Base-by-base conservation (phyloP, 2,888 invertebrate species). In the Spisula solida region DNA sequence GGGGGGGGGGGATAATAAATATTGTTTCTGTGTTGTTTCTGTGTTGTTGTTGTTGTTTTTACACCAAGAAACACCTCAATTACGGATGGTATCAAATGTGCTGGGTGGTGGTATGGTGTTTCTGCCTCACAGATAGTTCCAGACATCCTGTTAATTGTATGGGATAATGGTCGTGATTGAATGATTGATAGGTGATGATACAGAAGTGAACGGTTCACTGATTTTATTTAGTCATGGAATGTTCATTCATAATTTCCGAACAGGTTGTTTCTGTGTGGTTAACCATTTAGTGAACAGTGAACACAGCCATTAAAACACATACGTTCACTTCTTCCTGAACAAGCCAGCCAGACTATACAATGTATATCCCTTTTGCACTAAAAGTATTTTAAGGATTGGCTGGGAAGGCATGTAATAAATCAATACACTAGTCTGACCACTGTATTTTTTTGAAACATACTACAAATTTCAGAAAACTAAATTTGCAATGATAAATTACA, bases 141-240 rank as follows among this genome's bases (percentile, higher is more conserved):
- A 82, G 60, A 66, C 31, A 29, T 16, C 85, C 85, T 85, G 85
- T 55, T 66, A 82, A 82, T 60, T 82, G 66, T 66, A 85, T 85
- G 55, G 41, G 78, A 29, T 55, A 55, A 70, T 51, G n/a, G 41
- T 55, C 47, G 34, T 85, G 85, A 80, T 85, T 85, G 60, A 60
- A 80, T 85, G 60, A 85, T 60, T 51, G 81, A 81, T 70, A 82
- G 82, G 88, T 85, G 85, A 55, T 82, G 81, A 79, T 78, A 56
- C 84, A 85, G 84, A 31, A 66, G 47, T 56, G 20, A 66, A 56
- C 56, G 79, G 80, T 55, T 87, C 83, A 87, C 56, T 51, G 20
- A 51, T 80, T 84, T 87, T 80, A 84, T 87, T 87, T 48, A 56
- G 83, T 47, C 34, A 41, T 48, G 83, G 87, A 87, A 41, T 87